Evolutionary conservation across 2,113 vertebrate species (phyloP).

Genomic region (Paradisaea rubra): DNA sequence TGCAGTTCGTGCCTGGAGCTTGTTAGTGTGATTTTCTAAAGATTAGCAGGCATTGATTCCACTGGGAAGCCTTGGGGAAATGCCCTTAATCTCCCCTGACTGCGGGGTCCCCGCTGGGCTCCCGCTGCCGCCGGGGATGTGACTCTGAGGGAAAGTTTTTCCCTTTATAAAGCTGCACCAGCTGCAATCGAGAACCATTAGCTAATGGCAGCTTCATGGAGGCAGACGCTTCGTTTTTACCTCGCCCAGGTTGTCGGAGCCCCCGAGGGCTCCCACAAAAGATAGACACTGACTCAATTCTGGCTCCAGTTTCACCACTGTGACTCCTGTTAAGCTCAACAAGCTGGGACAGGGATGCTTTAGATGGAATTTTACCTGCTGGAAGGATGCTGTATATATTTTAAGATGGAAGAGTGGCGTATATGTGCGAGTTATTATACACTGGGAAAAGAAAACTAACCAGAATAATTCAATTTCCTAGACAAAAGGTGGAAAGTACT

Average conservation of each 20-base stretch:
- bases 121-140: neutral
- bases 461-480: neutral
- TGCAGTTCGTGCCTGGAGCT: neutral
- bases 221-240: neutral
- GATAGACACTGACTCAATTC: neutral
- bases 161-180: neutral
- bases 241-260: neutral
- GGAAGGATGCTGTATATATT: neutral
- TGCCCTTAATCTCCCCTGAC: neutral
- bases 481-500: constrained; percentile 4
- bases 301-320: neutral
- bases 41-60: constrained; percentile 35
- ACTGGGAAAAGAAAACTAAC: neutral
- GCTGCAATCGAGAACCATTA: neutral
- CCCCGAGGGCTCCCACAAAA: neutral
- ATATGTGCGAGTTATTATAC: neutral
- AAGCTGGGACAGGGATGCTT: neutral
- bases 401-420: neutral
- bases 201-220: neutral
- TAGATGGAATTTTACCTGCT: neutral
- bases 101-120: neutral
- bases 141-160: neutral
- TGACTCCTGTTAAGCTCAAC: neutral
- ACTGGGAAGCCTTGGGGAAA: constrained; percentile 30
- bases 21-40: constrained; percentile 51